Evolutionary conservation across 2,113 vertebrate genomes (phyloP).

Genomic region (Ophthalmotilapia sp.): DNA sequence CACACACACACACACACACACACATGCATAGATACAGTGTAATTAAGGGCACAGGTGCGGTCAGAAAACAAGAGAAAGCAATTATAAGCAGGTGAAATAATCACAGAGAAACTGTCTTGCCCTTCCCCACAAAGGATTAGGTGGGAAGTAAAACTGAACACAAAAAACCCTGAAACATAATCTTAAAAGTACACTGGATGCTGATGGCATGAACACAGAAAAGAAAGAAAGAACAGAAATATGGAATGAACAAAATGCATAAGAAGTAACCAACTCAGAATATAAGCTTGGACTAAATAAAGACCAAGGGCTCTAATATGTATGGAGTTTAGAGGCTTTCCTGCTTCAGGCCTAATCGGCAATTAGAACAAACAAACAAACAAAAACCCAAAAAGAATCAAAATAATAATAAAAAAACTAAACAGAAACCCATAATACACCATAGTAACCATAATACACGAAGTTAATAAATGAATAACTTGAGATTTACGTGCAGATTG

Average conservation of each 20-base stretch:
- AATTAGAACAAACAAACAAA: neutral
- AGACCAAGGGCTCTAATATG: fast-evolving
- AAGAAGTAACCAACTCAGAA: neutral
- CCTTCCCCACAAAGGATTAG: fast-evolving
- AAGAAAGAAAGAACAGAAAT: neutral
- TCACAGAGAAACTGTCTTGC: fast-evolving
- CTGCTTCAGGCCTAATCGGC: neutral
- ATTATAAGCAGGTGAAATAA: neutral
- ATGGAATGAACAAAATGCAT: neutral
- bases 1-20: neutral
- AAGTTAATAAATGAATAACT: neutral
- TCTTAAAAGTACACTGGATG: fast-evolving
- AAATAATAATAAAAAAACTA: neutral
- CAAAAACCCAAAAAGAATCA: fast-evolving
- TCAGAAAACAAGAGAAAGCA: neutral
- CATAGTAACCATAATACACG: fast-evolving
- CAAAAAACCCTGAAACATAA: neutral
- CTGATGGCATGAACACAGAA: neutral
- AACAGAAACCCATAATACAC: neutral
- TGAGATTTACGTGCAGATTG: fast-evolving
- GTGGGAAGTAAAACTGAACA: neutral
- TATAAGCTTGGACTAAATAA: neutral
- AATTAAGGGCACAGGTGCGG: neutral
- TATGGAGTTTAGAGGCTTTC: neutral
- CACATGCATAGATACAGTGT: fast-evolving